A percentile compares a stretch with the other conserved stretches of the same genome.
These are phyloP conservation scores for Palaemon carinicauda DNA, from an alignment of 1,140 invertebrate genomes.

Conservation along the genomic window DNA sequence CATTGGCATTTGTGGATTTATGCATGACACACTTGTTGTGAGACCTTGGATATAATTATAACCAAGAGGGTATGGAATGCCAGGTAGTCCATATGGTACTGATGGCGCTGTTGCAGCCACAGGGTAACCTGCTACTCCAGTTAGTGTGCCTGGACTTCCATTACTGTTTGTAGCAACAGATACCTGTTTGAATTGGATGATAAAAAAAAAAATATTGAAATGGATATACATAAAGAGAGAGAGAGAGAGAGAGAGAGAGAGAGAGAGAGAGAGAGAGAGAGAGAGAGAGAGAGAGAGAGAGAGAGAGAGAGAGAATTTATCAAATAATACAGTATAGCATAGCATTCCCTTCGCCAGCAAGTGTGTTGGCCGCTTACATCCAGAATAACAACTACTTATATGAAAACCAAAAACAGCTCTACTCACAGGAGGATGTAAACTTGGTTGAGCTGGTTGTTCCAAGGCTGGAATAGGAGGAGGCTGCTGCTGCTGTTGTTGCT, in stretches of 20 bases:
- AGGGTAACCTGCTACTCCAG: constrained; percentile 39
- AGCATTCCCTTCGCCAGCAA: too few species aligned
- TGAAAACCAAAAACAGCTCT: background rate
- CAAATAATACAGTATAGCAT: too few species aligned
- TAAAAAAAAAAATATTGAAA: background rate
- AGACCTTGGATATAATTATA: constrained; percentile 54
- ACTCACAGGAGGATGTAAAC: constrained; percentile 44
- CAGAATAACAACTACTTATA: background rate
- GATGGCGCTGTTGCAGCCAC: constrained; percentile 41
- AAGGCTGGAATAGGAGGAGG: background rate
- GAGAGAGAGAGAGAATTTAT: too few species aligned
- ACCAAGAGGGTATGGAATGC: constrained; percentile 49
- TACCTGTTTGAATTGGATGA: background rate
- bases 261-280: too few species aligned
- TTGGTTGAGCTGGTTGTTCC: constrained; percentile 24
- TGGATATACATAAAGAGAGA: background rate
- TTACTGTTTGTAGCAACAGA: constrained; percentile 43
- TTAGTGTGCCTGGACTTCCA: constrained; percentile 24
- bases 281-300: too few species aligned
- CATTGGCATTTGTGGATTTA: constrained; percentile 55
- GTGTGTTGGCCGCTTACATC: too few species aligned
- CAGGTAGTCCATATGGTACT: constrained; percentile 46
- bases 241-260: too few species aligned
- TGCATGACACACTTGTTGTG: constrained; percentile 48
- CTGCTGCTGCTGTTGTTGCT: constrained; percentile 24